These are phyloP conservation scores for Ochotona curzoniae DNA, from an alignment of 2,113 vertebrate genomes.

Conservation along the genomic window DNA sequence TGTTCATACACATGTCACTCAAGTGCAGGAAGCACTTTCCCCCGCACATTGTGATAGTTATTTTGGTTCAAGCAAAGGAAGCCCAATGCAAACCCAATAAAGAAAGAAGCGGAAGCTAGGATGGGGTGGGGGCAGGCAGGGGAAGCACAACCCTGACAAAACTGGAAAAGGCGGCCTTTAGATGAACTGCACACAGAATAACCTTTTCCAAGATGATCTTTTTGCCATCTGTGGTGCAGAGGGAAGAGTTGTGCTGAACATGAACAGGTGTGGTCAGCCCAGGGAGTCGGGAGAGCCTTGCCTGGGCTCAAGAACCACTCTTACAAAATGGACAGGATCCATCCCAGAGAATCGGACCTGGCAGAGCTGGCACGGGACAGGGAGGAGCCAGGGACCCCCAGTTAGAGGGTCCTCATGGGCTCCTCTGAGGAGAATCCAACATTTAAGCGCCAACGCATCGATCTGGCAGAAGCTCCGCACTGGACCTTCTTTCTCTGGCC, in stretches of 20 bases:
- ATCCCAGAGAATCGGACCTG: background rate
- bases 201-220: constrained; percentile 29
- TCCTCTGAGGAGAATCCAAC: background rate
- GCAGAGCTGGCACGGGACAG: background rate
- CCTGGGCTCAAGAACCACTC: background rate
- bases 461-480: background rate
- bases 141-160: constrained; percentile 17
- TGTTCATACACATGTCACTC: constrained; percentile 57
- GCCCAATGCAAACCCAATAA: constrained; percentile 48
- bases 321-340: background rate
- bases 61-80: constrained; percentile 66
- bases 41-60: constrained; percentile 47
- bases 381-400: background rate
- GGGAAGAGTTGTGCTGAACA: background rate
- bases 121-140: background rate
- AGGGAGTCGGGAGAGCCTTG: background rate
- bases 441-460: background rate
- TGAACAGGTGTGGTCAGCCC: background rate
- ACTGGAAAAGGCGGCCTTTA: constrained; percentile 34
- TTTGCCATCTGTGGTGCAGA: background rate
- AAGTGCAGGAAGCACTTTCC: constrained; percentile 39
- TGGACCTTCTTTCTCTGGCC: background rate
- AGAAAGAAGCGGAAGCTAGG: constrained; percentile 31
- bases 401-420: background rate
- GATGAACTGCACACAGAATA: constrained; percentile 36